These are phyloP conservation scores for Rhodophaea formosa DNA, from an alignment of 2,888 invertebrate species.

Conservation along the genomic window DNA sequence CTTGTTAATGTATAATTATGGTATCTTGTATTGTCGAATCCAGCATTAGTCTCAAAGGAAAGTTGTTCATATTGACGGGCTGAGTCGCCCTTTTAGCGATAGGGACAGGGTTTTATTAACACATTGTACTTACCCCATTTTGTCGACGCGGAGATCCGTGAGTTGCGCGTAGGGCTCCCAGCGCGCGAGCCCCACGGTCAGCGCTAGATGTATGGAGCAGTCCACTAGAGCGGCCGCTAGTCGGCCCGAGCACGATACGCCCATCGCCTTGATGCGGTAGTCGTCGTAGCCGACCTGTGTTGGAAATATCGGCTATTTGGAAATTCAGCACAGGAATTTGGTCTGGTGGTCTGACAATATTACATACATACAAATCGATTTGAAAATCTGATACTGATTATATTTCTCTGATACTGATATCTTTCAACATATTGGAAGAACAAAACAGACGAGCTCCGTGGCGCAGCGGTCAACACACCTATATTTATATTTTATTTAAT, in stretches of 20 bases:
- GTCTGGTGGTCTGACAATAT: not conserved
- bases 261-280: constrained; percentile 71
- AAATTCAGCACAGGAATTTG: not conserved
- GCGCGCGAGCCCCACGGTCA: constrained; percentile 59
- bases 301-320: not conserved
- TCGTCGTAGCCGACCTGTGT: constrained; percentile 69
- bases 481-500: too few relatives aligned
- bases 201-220: constrained; percentile 57
- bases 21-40: too few relatives aligned
- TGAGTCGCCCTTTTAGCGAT: too few relatives aligned
- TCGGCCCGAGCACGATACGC: constrained; percentile 62
- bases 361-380: not conserved
- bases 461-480: too few relatives aligned
- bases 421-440: too few relatives aligned
- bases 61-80: too few relatives aligned
- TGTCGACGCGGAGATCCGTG: constrained; percentile 59
- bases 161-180: constrained; percentile 73
- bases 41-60: too few relatives aligned
- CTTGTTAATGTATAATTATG: too few relatives aligned
- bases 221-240: constrained; percentile 55
- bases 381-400: too few relatives aligned
- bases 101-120: too few relatives aligned
- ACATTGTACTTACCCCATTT: constrained; percentile 56
- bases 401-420: too few relatives aligned
- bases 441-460: too few relatives aligned